A percentile compares a stretch with the other conserved stretches of the same genome.
Conservation (phyloP, 2,113 vertebrate genomes). For the Bagarius yarrelli region DNA sequence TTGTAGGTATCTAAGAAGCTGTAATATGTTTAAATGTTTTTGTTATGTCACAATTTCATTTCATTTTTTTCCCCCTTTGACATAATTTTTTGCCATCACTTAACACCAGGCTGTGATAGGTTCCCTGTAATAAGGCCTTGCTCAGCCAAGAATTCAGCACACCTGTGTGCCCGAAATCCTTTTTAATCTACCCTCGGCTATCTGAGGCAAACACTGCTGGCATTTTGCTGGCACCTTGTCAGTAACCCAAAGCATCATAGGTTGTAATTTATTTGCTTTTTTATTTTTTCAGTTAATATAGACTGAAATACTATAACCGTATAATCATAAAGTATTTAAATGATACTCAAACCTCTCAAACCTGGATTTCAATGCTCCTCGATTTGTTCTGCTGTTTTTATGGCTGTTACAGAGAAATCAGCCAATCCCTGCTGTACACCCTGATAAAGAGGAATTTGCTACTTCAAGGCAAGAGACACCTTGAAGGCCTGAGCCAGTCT, state of each 20-base stretch:
- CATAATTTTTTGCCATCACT: slow-evolving; percentile 33
- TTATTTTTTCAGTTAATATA: background rate
- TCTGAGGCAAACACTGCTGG: slow-evolving; percentile 19
- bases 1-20: background rate
- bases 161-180: slow-evolving; percentile 40
- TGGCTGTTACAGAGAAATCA: slow-evolving; percentile 52
- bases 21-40: background rate
- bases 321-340: background rate
- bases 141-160: slow-evolving; percentile 41
- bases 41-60: background rate
- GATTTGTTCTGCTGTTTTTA: slow-evolving; percentile 12
- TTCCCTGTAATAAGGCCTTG: slow-evolving; percentile 36
- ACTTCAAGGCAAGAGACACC: slow-evolving; percentile 65
- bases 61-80: slow-evolving; percentile 25
- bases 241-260: background rate
- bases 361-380: background rate
- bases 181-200: slow-evolving; percentile 17
- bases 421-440: slow-evolving; percentile 47
- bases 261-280: background rate
- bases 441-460: slow-evolving; percentile 64
- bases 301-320: background rate
- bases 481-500: slow-evolving; percentile 59
- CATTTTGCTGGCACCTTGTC: background rate
- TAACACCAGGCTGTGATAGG: slow-evolving; percentile 34
- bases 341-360: background rate